Evolutionary conservation across 2,797 vertebrate species (phyloP).

Genomic region (Fistularia commersonii): DNA sequence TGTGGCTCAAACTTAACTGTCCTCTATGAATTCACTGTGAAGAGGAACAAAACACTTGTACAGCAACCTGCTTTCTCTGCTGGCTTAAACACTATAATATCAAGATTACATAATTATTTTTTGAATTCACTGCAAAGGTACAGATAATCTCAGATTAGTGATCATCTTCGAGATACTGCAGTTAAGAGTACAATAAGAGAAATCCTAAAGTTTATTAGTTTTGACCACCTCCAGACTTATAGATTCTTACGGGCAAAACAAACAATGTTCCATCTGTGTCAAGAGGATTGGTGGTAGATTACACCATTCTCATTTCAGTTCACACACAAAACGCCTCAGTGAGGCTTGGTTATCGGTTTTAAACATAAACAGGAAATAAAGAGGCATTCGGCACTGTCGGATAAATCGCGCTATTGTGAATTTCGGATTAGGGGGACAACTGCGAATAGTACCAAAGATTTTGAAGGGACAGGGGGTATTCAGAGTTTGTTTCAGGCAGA

Average conservation of each 20-base stretch:
- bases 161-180: too few relatives aligned
- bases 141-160: too few relatives aligned
- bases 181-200: too few relatives aligned
- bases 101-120: too few relatives aligned
- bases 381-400: constrained; percentile 19
- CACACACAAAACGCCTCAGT: constrained; percentile 27
- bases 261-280: constrained; percentile 28
- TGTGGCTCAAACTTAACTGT: too few relatives aligned
- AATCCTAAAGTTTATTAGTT: constrained; percentile 5
- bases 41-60: too few relatives aligned
- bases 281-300: constrained; percentile 33
- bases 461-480: neutral
- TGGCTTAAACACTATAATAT: too few relatives aligned
- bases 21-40: too few relatives aligned
- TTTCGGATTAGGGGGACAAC: constrained; percentile 44
- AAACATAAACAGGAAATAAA: constrained; percentile 38
- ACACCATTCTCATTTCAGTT: constrained; percentile 35
- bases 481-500: too few relatives aligned
- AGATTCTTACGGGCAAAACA: constrained; percentile 16
- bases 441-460: constrained; percentile 39
- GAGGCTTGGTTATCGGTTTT: constrained; percentile 36
- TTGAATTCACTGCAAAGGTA: too few relatives aligned
- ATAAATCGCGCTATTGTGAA: constrained; percentile 35
- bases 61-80: too few relatives aligned
- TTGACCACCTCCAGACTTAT: constrained; percentile 21